These are phyloP conservation scores for fruit fly (Drosophila melanogaster) DNA, from an alignment of 1,140 invertebrate genomes.

Conservation along the genomic window Release_6_plus_ISO1_MT NT_037436.4:21698501-21699000, in stretches of 20 bases:
- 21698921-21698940: conserved; percentile 47
- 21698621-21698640: conserved; percentile 81
- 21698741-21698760: conserved; percentile 79
- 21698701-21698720: conserved; percentile 46
- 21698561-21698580: conserved; percentile 3
- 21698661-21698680: conserved; percentile 52
- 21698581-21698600: conserved; percentile 38
- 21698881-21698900: conserved; percentile 76
- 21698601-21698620: conserved; percentile 79
- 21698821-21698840: conserved; percentile 74
- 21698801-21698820: conserved; percentile 77
- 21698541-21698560: conserved; percentile 8
- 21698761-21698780: conserved; percentile 83
- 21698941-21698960: conserved; percentile 44
- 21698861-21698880: conserved; percentile 34
- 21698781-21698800: conserved; percentile 80
- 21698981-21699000: conserved; percentile 37
- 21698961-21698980: conserved; percentile 46
- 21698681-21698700: conserved; percentile 81
- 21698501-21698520: conserved; percentile 56
- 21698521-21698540: background rate
- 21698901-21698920: conserved; percentile 81
- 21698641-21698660: conserved; percentile 82
- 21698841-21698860: conserved; percentile 43
- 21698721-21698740: conserved; percentile 30